phyloP scores from a whole-genome alignment of 1,140 invertebrate species.

The Gerris buenoi region DNA sequence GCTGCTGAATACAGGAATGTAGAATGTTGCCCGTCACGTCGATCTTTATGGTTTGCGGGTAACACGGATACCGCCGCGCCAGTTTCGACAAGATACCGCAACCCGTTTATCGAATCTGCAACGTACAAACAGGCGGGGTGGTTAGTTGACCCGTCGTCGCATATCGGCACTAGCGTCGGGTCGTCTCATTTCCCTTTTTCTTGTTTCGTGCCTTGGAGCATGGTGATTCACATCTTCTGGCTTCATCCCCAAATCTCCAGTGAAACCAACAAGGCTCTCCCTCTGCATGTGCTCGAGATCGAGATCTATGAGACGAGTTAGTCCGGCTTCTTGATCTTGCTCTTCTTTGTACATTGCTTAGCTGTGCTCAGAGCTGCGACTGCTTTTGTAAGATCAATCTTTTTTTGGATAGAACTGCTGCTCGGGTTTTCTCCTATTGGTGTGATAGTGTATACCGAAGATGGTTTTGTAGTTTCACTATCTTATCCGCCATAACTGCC shows the following conservation, averaged over 20 bases:
- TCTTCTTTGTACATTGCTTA: background rate
- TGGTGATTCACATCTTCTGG: slow-evolving; percentile 19
- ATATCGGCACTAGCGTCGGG: slow-evolving; percentile 9
- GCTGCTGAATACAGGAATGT: slow-evolving; percentile 16
- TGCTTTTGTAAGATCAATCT: background rate
- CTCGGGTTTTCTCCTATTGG: no score
- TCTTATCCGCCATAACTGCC: slow-evolving; percentile 1
- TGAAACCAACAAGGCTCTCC: slow-evolving; percentile 12
- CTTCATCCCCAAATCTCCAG: slow-evolving; percentile 10
- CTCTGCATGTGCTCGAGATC: background rate
- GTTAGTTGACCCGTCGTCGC: background rate
- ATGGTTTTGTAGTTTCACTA: slow-evolving; percentile 3
- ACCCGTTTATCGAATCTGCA: slow-evolving; percentile 16
- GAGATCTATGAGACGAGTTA: background rate
- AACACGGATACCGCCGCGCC: slow-evolving; percentile 26
- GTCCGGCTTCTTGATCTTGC: background rate
- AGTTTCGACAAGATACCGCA: slow-evolving; percentile 21
- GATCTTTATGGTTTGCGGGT: no score
- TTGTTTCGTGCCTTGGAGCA: slow-evolving; percentile 9
- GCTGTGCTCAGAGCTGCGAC: no score
- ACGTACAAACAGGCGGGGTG: slow-evolving; percentile 19
- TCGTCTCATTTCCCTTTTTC: slow-evolving; percentile 10
- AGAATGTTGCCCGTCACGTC: background rate
- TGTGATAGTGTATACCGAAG: background rate
- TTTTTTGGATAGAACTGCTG: background rate